Evolutionary conservation across 1,140 invertebrate genomes (phyloP).

Genomic region (Pantala flavescens): DNA sequence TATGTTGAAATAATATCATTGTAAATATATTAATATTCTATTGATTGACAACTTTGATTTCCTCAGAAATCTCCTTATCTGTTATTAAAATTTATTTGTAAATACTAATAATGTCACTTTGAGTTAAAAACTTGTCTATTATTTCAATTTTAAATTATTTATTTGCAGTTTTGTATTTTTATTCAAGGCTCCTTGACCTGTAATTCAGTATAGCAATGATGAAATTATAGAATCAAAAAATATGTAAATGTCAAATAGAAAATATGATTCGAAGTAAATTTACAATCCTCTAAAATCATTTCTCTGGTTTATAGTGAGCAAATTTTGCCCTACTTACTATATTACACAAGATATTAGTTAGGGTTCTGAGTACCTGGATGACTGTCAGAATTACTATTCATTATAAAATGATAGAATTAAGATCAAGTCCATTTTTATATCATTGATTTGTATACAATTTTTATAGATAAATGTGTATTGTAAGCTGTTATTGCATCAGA

Average conservation of each 20-base stretch:
- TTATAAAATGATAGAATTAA: background rate
- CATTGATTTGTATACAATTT: constrained; percentile 8
- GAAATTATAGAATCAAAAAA: background rate
- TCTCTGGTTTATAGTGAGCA: background rate
- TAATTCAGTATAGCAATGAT: background rate
- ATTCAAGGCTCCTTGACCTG: background rate
- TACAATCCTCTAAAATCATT: background rate
- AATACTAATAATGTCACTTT: background rate
- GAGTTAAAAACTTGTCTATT: background rate
- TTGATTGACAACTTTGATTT: background rate
- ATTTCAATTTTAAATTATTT: background rate
- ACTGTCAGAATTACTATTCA: background rate
- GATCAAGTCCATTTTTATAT: background rate
- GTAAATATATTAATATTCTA: background rate
- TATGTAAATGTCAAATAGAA: background rate
- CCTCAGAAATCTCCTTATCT: background rate
- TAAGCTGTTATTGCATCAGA: background rate
- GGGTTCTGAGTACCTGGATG: background rate
- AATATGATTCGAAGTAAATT: background rate
- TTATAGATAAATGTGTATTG: background rate
- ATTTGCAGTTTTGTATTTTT: background rate
- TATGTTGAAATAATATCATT: background rate
- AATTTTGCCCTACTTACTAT: background rate
- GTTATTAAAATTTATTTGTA: background rate
- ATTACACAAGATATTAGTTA: background rate